Evolutionary conservation across 2,797 vertebrate species (phyloP).

Genomic region (Phoeniculus purpureus): DNA sequence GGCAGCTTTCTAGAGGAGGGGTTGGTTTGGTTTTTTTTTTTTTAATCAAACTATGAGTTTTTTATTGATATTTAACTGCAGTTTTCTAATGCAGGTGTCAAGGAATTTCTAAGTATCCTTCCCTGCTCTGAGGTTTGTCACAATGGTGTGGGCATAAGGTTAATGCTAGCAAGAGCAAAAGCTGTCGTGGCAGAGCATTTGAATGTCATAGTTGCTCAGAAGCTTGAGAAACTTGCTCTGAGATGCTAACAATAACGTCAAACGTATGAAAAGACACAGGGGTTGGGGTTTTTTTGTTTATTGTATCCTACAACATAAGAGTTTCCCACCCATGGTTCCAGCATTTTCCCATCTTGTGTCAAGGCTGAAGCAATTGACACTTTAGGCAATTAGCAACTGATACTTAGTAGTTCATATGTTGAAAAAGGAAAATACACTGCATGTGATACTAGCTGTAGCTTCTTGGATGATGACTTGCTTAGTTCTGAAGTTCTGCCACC

Average conservation of each 20-base stretch:
- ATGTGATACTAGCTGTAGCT: not conserved
- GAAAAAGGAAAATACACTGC: not conserved
- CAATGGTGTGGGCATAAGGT: not conserved
- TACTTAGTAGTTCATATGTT: not conserved
- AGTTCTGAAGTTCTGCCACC: not conserved
- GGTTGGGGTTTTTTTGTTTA: not conserved
- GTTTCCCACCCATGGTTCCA: not conserved
- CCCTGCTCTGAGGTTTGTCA: not conserved
- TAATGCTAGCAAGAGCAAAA: not conserved
- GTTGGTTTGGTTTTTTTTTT: not conserved
- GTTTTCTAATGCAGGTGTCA: not conserved
- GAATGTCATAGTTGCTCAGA: rapidly evolving
- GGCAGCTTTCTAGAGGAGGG: not conserved
- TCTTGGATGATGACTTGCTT: not conserved
- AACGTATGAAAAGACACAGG: not conserved
- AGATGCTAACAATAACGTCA: not conserved
- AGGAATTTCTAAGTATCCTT: not conserved
- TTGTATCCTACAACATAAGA: not conserved
- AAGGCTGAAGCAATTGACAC: not conserved
- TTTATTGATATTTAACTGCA: not conserved
- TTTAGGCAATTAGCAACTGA: not conserved
- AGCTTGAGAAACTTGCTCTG: not conserved
- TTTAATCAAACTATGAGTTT: not conserved
- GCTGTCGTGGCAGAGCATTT: not conserved
- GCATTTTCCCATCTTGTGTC: not conserved